Base-by-base conservation (phyloP, 2,888 invertebrate genomes). In the Orchesella flavescens region DNA sequence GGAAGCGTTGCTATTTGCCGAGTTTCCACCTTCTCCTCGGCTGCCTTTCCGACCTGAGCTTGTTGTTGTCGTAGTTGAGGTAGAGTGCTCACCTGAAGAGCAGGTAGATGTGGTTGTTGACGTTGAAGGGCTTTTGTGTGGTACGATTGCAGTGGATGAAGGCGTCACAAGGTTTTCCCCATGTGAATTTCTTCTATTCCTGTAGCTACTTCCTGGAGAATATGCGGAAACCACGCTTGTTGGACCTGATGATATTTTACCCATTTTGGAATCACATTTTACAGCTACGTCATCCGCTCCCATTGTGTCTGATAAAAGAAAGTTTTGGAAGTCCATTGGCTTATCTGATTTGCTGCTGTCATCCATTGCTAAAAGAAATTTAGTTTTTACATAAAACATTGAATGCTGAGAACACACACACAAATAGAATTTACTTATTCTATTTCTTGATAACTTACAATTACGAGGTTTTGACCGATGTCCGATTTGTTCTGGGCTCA, bases 1-100 rank as follows among this genome's bases (percentile, higher is more conserved):
- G n/a, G 84, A 84, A 17, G 80, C 71, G 57, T 71, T 79, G 53
- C 53, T 68, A n/a, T 46, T 76, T 23, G 71, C 15, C n/a, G 53
- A n/a, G 23, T 69, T 43, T 5, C 43, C 61, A 19, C 53, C n/a
- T 12, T 21, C 43, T 53, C 53, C 34, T 46, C 49, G 44, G 24
- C 34, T 34, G 7, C 34, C 34, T 34, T 34, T 34, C 34, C 34
- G 34, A 24, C 57, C 53, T 24, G 53, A 57, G 49, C 21, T 24
- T 24, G 46, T 23, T n/a, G 66, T 57, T 17, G 79, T 65, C 15
- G 49, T 71, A 3, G 55, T 23, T 7, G 59, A 59, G 53, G 24
- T 24, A 9, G 73, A 73, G 24, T 57, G 61, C 17, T 57, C 57
- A 10, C 17, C 46, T 3, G 69, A 69, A 15, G 19, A 44, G 12